phyloP scores from a whole-genome alignment of 2,113 vertebrate genomes.

The Rhinichthys klamathensis region DNA sequence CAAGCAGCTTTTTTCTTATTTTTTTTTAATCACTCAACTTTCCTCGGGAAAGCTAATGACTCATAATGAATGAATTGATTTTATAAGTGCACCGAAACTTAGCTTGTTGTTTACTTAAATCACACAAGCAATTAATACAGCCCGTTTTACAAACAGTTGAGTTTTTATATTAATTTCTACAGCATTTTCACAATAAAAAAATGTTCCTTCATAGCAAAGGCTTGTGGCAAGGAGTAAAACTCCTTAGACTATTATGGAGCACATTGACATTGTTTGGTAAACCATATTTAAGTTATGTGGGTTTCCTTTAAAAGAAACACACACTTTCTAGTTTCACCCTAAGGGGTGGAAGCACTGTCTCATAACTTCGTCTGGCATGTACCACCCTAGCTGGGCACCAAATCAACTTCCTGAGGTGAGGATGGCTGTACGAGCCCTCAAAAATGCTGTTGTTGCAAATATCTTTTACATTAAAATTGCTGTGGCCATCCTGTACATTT shows the following conservation, averaged over 20 bases:
- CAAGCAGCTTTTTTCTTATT: too few relatives aligned
- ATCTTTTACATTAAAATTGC: neutral
- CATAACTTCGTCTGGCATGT: slow-evolving; percentile 53
- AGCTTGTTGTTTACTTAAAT: neutral
- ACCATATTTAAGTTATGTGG: slow-evolving; percentile 2
- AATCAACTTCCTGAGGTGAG: slow-evolving; percentile 16
- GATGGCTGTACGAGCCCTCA: neutral
- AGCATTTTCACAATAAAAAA: neutral
- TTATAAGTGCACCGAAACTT: neutral
- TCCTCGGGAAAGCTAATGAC: neutral
- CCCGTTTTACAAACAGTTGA: neutral
- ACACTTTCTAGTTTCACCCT: slow-evolving; percentile 5
- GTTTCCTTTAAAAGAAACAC: slow-evolving; percentile 27
- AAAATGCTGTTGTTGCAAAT: neutral
- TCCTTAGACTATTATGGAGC: neutral
- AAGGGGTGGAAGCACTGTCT: slow-evolving; percentile 27
- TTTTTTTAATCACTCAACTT: too few relatives aligned
- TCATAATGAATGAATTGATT: neutral
- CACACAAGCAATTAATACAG: neutral
- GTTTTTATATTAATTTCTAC: neutral
- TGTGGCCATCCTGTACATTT: neutral
- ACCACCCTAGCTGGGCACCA: slow-evolving; percentile 27
- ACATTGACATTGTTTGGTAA: slow-evolving; percentile 9
- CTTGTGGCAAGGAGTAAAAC: neutral
- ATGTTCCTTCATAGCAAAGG: neutral